Evolutionary conservation across 37 sponge, comb jelly and placozoan genomes (phyloP), one percentile per base, ranked within the genome.

Genomic region (Diacarnus erythraeanus): DNA sequence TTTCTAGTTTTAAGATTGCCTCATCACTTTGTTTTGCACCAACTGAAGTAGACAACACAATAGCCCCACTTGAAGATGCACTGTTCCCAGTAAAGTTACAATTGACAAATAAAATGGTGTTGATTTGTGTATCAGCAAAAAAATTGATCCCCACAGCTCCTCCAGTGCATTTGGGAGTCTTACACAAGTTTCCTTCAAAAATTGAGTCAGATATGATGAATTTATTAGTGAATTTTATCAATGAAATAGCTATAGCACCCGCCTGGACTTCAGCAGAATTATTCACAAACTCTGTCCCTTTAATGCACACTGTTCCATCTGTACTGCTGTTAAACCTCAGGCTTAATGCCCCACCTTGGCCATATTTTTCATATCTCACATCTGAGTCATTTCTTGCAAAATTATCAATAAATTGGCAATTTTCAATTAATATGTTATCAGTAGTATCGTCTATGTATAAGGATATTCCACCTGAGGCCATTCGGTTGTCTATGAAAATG

Each of bases 121-220:
- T 90, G 57, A 38, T 42, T 23, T 18, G 2, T 6, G 91, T 57
- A 1, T 67, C 44, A 1, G 77, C 35, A 33, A 83, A 80, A 26
- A 77, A 76, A 57, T 86, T 74, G 29, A 91, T 81, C 10, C 84
- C 72, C 21, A 91, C 59, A 15, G 76, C 87, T n/a, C 92, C 92
- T 10, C 87, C 92, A 25, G 83, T 77, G 21, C 87, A 82, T 31
- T 68, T 76, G 20, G 64, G 59, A 17, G 60, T 37, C 0, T 27
- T 40, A 40, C 88, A 88, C 9, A 6, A 59, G 71, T 91, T 91
- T 51, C 79, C 67, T 1, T 39, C 3, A 59, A 91, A 86, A 21
- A 30, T 61, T 25, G 57, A 43, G 29, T 69, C 51, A 0, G 38
- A n/a, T n/a, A 91, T 27, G 10, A 61, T 35, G 3, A 91, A 43